Evolutionary conservation across 2,888 invertebrate species (phyloP).

Genomic region (Nephrocerus scutellatus): DNA sequence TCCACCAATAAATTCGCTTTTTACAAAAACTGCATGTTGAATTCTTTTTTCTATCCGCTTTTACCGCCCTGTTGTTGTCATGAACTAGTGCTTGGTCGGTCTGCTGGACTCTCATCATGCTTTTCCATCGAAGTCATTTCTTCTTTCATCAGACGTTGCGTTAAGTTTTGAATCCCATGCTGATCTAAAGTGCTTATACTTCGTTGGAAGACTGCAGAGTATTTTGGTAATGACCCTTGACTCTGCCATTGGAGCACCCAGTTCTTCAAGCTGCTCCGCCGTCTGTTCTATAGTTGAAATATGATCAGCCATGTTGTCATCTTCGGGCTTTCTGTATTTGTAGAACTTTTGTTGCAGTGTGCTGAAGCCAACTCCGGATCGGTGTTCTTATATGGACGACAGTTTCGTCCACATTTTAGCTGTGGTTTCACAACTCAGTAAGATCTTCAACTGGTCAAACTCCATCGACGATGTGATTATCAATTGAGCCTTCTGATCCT

Average conservation of each 20-base stretch:
- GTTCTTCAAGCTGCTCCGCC: slow-evolving; percentile 2
- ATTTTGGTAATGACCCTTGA: neutral
- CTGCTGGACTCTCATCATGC: neutral
- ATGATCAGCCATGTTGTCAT: neutral
- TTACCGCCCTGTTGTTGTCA: slow-evolving; percentile 1
- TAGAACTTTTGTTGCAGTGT: slow-evolving; percentile 1
- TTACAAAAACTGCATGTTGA: slow-evolving; percentile 6
- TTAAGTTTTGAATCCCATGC: neutral
- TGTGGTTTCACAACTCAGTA: neutral
- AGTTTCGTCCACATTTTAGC: slow-evolving; percentile 5
- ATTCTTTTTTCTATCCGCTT: slow-evolving; percentile 6
- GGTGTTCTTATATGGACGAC: slow-evolving; percentile 3
- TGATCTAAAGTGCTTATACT: neutral
- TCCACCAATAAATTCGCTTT: slow-evolving; percentile 5
- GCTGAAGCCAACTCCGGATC: slow-evolving; percentile 1
- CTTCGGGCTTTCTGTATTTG: slow-evolving; percentile 2
- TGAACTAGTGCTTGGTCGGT: slow-evolving; percentile 7
- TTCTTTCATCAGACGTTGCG: slow-evolving; percentile 2
- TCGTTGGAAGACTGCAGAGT: neutral
- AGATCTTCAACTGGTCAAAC: neutral
- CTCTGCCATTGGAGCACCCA: slow-evolving; percentile 3
- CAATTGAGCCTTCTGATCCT: neutral
- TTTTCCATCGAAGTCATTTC: slow-evolving; percentile 1
- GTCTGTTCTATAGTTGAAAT: neutral
- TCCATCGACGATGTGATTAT: slow-evolving; percentile 1